These are phyloP conservation scores for Cephus pulcher DNA, from an alignment of 2,888 invertebrate genomes.

Conservation along the genomic window DNA sequence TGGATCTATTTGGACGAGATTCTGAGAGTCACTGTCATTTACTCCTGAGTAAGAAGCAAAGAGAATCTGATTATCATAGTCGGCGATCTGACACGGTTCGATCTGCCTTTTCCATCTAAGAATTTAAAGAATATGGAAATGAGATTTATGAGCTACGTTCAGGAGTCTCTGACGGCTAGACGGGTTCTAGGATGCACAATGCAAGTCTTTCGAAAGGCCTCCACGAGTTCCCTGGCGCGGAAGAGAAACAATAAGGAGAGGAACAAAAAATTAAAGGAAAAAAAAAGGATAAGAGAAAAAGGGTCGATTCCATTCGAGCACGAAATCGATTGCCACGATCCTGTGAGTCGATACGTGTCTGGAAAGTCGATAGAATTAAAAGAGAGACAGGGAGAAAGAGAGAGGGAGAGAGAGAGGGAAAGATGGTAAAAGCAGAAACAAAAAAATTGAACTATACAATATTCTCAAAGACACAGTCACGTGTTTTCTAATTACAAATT, in stretches of 20 bases:
- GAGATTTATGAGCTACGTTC: slow-evolving; percentile 34
- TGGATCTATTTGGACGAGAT: not conserved
- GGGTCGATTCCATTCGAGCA: not conserved
- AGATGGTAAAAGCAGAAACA: not conserved
- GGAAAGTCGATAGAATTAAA: slow-evolving; percentile 10
- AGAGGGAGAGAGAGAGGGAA: not conserved
- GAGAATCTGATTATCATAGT: slow-evolving; percentile 50
- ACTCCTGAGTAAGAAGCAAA: not conserved
- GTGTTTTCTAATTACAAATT: not conserved
- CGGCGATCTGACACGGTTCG: slow-evolving; percentile 48
- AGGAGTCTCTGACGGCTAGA: not conserved
- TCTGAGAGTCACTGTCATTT: not conserved
- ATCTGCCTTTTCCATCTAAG: slow-evolving; percentile 41
- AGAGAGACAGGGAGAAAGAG: slow-evolving; percentile 6
- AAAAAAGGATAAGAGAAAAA: not conserved
- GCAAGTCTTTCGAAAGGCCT: not conserved
- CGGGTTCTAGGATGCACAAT: not conserved
- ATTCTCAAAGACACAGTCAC: not conserved
- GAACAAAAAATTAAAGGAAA: not conserved
- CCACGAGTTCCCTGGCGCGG: not conserved
- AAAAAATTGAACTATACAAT: not conserved
- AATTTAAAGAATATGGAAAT: slow-evolving; percentile 51
- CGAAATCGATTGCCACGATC: not conserved
- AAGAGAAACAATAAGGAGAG: not conserved
- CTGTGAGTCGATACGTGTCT: not conserved